Percentiles rank a stretch among this genome's conserved stretches.
Conservation (phyloP, 2,113 vertebrate genomes). For the Dipodomys spectabilis region DNA sequence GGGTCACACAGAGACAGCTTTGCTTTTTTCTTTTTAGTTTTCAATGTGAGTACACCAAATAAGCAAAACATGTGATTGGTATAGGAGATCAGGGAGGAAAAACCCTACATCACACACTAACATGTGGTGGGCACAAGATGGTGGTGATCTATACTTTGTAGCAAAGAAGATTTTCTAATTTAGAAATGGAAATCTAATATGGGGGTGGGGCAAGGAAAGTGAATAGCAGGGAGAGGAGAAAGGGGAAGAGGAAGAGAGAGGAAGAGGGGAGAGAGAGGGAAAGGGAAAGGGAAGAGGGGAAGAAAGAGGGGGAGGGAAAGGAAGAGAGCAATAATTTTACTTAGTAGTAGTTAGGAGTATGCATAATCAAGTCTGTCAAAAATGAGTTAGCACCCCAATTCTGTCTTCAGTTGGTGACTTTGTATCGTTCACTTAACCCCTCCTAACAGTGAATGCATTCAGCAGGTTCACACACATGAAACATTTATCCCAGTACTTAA, state of each 20-base stretch:
- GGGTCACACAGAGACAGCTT: neutral
- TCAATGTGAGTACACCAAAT: neutral
- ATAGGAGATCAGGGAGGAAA: neutral
- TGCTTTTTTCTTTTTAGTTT: neutral
- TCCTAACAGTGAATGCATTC: neutral
- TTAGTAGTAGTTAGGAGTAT: accelerated
- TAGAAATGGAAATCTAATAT: neutral
- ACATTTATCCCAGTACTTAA: neutral
- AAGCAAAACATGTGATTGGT: neutral
- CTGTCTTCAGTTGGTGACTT: neutral
- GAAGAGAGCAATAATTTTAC: neutral
- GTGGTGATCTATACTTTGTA: neutral
- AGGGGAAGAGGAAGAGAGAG: neutral
- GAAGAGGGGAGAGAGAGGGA: no score
- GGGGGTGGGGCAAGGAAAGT: no score
- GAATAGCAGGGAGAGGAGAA: no score
- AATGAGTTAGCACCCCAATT: neutral
- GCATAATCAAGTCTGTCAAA: accelerated
- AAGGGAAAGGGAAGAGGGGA: no score
- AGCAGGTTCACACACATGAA: accelerated
- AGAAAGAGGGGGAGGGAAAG: neutral
- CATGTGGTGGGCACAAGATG: accelerated
- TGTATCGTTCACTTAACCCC: neutral
- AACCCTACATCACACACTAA: neutral
- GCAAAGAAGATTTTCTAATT: neutral